A percentile compares a stretch with the other conserved stretches of the same genome.
phyloP scores from a whole-genome alignment of 2,888 invertebrate species.

The Pheosia tremula region DNA sequence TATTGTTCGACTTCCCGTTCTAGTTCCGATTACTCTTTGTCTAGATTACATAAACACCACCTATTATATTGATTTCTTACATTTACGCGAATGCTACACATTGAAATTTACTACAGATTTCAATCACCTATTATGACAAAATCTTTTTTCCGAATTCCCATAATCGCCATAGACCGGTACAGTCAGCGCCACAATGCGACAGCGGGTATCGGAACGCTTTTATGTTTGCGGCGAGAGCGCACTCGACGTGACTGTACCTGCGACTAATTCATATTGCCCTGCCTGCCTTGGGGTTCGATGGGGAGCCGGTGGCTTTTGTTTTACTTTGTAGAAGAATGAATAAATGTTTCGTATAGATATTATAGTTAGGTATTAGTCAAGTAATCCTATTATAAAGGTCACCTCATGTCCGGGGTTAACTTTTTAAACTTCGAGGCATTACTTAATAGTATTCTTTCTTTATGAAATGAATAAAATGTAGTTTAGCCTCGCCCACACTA shows the following conservation, averaged over 20 bases:
- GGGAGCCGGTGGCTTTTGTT: not conserved
- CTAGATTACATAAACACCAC: too few species aligned
- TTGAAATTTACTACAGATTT: too few species aligned
- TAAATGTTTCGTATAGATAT: not conserved
- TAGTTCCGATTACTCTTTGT: too few species aligned
- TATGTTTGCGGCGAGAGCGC: conserved; percentile 31
- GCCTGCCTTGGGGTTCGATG: conserved; percentile 10
- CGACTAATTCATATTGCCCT: conserved; percentile 43
- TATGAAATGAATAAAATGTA: too few species aligned
- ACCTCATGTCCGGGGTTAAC: too few species aligned
- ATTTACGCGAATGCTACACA: too few species aligned
- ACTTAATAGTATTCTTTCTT: too few species aligned
- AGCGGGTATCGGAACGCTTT: conserved; percentile 24
- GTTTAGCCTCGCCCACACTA: too few species aligned
- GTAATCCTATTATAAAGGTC: too few species aligned
- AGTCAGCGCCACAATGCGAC: conserved; percentile 21
- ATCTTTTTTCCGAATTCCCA: conserved; percentile 5
- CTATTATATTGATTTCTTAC: too few species aligned
- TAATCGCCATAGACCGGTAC: not conserved
- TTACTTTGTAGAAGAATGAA: not conserved
- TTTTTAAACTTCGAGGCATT: too few species aligned
- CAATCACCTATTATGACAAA: not conserved
- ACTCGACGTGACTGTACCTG: conserved; percentile 37
- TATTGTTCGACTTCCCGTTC: too few species aligned
- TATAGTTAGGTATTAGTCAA: not conserved